phyloP scores from a whole-genome alignment of 92 coral and sea anemone species.

The Zoanthus solanderi region DNA sequence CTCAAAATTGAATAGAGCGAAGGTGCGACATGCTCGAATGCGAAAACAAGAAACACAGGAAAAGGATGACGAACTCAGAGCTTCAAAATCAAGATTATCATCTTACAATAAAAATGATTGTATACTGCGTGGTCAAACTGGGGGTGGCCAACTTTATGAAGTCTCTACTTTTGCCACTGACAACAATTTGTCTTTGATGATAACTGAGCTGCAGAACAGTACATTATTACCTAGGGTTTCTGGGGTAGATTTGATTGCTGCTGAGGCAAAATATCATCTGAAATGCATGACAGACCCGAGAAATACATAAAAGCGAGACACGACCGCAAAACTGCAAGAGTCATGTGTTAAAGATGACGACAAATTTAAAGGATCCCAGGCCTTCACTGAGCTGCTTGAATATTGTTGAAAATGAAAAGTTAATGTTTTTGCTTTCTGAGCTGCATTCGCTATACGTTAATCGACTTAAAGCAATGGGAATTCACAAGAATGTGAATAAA shows the following conservation, averaged over 20 bases:
- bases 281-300: conserved; percentile 65
- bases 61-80: conserved; percentile 47
- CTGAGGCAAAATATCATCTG: conserved; percentile 74
- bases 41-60: conserved; percentile 32
- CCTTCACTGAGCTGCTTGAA: not conserved
- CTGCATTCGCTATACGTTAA: conserved; percentile 60
- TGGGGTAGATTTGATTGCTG: not conserved
- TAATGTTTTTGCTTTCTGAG: conserved; percentile 53
- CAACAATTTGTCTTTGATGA: conserved; percentile 67
- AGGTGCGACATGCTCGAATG: conserved; percentile 58
- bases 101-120: conserved; percentile 59
- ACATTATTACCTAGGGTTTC: not conserved
- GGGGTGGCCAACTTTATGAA: conserved; percentile 58
- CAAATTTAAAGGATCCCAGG: not conserved
- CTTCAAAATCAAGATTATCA: conserved; percentile 52
- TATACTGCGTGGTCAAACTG: conserved; percentile 57
- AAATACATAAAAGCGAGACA: not conserved
- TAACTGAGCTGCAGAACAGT: conserved; percentile 54
- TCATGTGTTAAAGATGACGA: not conserved
- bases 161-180: conserved; percentile 70
- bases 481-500: conserved; percentile 63
- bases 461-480: conserved; percentile 61
- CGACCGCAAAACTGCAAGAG: not conserved
- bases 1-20: conserved; percentile 75
- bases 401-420: not conserved